Evolutionary conservation across 2,113 vertebrate species (phyloP).

Genomic region (Prinia subflava): DNA sequence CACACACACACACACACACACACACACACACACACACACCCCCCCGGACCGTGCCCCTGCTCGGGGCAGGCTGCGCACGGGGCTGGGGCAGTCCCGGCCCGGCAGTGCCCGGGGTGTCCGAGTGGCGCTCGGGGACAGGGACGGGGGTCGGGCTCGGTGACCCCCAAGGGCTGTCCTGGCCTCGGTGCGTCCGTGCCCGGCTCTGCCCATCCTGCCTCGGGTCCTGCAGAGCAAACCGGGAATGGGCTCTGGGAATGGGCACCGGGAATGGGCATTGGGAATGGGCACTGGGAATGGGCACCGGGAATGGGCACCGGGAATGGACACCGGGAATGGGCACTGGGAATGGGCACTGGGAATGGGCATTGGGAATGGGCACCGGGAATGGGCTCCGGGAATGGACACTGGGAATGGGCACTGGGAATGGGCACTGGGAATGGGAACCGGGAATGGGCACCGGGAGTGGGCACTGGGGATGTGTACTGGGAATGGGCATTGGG

Average conservation of each 20-base stretch:
- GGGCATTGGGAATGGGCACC: neutral
- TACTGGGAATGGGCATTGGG: neutral
- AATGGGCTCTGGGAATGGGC: too few species aligned
- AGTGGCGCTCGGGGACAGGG: neutral
- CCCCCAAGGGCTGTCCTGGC: neutral
- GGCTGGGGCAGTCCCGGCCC: neutral
- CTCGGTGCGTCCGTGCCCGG: fast-evolving
- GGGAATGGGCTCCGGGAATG: neutral
- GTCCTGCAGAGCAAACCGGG: too few species aligned
- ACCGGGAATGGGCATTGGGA: neutral
- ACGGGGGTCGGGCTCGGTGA: neutral
- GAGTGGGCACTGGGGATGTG: neutral
- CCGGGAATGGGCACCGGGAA: neutral
- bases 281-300: neutral
- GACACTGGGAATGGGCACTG: neutral
- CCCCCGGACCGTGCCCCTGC: neutral
- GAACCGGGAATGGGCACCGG: neutral
- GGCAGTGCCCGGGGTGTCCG: neutral
- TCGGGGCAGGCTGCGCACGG: neutral
- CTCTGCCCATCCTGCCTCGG: neutral
- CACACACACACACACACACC: too few species aligned
- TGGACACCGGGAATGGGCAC: too few species aligned
- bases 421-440: too few species aligned
- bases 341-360: too few species aligned
- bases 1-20: too few species aligned